Percentiles rank a stretch among this genome's conserved stretches.
These are phyloP conservation scores for Latrodectus hesperus DNA, from an alignment of 2,888 invertebrate species.

Conservation along the genomic window DNA sequence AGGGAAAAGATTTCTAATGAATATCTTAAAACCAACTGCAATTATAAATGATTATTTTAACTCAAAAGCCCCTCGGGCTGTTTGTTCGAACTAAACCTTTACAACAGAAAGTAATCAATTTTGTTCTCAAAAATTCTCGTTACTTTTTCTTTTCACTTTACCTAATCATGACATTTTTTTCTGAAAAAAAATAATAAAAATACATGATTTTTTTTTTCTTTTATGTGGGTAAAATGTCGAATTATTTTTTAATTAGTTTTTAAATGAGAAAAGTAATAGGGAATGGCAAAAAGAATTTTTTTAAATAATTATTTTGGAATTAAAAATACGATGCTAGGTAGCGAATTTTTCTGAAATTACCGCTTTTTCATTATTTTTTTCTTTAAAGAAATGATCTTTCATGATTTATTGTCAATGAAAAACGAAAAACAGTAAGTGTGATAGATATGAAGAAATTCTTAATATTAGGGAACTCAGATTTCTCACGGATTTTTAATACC, in stretches of 20 bases:
- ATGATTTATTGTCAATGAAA: no score
- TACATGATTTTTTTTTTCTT: slow-evolving; percentile 20
- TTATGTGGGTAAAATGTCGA: slow-evolving; percentile 30
- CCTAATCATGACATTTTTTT: slow-evolving; percentile 24
- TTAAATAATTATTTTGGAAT: neutral
- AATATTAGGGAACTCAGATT: no score
- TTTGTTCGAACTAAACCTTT: slow-evolving; percentile 36
- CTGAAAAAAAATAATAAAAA: slow-evolving; percentile 26
- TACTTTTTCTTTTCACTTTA: neutral
- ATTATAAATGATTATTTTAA: slow-evolving; percentile 66
- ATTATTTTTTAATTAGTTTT: slow-evolving; percentile 48
- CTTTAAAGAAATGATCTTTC: no score
- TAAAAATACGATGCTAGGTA: neutral
- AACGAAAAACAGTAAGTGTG: no score
- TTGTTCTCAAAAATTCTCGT: slow-evolving; percentile 22
- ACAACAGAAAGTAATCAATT: slow-evolving; percentile 31
- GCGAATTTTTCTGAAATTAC: no score
- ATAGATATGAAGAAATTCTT: no score
- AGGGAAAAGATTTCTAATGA: slow-evolving; percentile 32
- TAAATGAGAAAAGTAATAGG: slow-evolving; percentile 47
- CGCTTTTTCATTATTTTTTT: no score
- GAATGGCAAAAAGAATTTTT: slow-evolving; percentile 7
- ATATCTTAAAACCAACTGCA: slow-evolving; percentile 21
- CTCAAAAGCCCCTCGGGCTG: slow-evolving; percentile 34
- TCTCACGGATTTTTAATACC: no score